A percentile compares a stretch with the other conserved stretches of the same genome.
phyloP scores from a whole-genome alignment of 2,888 invertebrate genomes.

The Lithophane leautieri region DNA sequence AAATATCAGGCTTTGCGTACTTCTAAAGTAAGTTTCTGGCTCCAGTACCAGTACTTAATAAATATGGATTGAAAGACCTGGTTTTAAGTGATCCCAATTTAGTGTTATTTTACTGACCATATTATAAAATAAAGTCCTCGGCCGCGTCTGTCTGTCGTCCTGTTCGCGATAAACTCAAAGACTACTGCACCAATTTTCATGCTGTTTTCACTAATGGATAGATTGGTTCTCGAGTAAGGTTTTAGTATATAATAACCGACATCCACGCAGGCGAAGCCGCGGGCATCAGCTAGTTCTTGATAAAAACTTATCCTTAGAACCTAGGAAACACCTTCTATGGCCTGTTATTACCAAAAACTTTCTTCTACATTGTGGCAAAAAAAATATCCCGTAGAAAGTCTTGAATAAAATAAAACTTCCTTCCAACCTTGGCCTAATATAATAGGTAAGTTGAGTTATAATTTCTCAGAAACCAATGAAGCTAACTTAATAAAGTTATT shows the following conservation, averaged over 20 bases:
- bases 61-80: background rate
- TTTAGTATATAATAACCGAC: no score
- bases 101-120: background rate
- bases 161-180: no score
- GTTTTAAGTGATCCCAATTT: background rate
- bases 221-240: no score
- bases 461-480: constrained; percentile 1
- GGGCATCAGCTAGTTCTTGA: no score
- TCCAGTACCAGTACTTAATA: background rate
- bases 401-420: constrained; percentile 15
- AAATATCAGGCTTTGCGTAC: background rate
- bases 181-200: no score
- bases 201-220: no score
- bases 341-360: constrained; percentile 17
- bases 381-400: background rate
- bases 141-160: no score
- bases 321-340: constrained; percentile 5
- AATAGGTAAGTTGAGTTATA: background rate
- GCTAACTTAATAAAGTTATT: background rate
- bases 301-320: background rate
- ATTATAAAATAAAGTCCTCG: no score
- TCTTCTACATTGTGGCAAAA: background rate
- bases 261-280: no score
- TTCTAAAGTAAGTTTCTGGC: background rate
- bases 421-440: constrained; percentile 8